phyloP scores from a whole-genome alignment of 1,140 invertebrate species.

The Diploscapter pachys region DNA sequence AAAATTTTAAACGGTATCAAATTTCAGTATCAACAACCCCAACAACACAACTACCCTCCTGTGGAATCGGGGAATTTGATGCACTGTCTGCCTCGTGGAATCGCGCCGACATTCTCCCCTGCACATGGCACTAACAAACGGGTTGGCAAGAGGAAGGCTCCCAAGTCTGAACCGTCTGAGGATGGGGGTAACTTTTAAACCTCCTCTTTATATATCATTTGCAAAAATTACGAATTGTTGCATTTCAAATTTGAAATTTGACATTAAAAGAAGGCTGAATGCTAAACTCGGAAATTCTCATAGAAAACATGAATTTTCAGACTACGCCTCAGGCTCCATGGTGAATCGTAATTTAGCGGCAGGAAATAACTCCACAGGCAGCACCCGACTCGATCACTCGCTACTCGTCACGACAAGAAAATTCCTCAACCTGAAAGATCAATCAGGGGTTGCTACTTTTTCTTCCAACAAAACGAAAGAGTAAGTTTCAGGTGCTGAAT shows the following conservation, averaged over 20 bases:
- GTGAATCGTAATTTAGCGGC: constrained; percentile 1
- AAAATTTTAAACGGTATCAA: too few species aligned
- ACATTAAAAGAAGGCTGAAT: constrained; percentile 4
- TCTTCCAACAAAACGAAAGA: neutral
- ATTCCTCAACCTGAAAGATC: constrained; percentile 47
- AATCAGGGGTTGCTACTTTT: constrained; percentile 27
- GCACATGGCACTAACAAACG: too few species aligned
- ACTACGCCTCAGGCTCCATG: constrained; percentile 3
- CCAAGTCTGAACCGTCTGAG: too few species aligned
- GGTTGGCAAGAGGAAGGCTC: too few species aligned
- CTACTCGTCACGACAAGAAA: constrained; percentile 50
- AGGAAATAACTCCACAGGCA: constrained; percentile 13
- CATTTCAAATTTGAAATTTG: neutral
- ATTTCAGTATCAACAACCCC: too few species aligned
- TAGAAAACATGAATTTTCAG: neutral
- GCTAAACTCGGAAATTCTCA: neutral
- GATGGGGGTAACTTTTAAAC: too few species aligned
- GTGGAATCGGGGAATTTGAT: too few species aligned
- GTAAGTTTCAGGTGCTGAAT: constrained; percentile 46
- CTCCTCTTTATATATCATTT: too few species aligned
- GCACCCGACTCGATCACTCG: constrained; percentile 43
- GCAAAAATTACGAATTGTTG: too few species aligned
- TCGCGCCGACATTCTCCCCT: too few species aligned
- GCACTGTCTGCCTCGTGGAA: too few species aligned
- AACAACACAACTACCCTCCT: too few species aligned